Evolutionary conservation across 2,888 invertebrate species (phyloP).

Genomic region (Psylliodes chrysocephalus): DNA sequence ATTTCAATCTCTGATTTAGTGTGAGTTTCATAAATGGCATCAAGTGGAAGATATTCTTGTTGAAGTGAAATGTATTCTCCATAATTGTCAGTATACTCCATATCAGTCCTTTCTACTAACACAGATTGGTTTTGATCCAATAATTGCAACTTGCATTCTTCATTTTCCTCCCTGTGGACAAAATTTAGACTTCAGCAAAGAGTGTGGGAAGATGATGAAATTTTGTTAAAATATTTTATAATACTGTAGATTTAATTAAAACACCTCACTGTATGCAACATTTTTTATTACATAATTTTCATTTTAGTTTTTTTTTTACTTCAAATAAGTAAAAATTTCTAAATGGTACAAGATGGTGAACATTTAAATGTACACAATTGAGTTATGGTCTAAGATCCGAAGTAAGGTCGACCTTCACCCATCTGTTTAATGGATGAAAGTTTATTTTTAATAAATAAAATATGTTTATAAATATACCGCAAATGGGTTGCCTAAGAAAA

Average conservation of each 20-base stretch:
- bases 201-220: slow-evolving; percentile 14
- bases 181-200: slow-evolving; percentile 27
- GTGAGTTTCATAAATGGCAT: slow-evolving; percentile 8
- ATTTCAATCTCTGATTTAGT: slow-evolving; percentile 5
- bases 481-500: no score
- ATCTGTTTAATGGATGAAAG: no score
- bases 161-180: slow-evolving; percentile 33
- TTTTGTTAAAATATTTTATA: not conserved
- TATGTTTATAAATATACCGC: no score
- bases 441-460: no score
- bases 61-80: slow-evolving; percentile 22
- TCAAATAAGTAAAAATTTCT: no score
- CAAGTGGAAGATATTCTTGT: slow-evolving; percentile 19
- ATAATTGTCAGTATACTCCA: slow-evolving; percentile 10
- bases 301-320: no score
- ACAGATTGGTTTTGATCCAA: slow-evolving; percentile 22
- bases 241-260: not conserved
- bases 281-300: no score
- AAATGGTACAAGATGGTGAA: no score
- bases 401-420: no score
- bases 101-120: slow-evolving; percentile 13
- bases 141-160: slow-evolving; percentile 4
- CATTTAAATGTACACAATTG: no score
- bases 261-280: no score
- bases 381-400: no score